A percentile compares a stretch with the other conserved stretches of the same genome.
phyloP scores from a whole-genome alignment of 2,797 vertebrate species.

The Acanthiza pusilla region DNA sequence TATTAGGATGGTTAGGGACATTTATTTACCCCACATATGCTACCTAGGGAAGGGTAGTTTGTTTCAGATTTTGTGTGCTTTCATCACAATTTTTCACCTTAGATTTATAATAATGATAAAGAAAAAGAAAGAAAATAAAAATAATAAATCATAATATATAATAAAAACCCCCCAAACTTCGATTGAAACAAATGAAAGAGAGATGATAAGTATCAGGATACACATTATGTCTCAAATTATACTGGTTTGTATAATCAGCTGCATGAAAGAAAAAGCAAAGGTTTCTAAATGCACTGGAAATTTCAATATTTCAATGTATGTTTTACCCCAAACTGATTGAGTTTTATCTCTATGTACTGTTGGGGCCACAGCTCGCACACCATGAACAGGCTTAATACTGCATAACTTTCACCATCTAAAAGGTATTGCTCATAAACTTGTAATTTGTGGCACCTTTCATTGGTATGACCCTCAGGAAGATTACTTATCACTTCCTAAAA shows the following conservation, averaged over 20 bases:
- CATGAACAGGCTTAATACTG: not conserved
- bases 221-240: not conserved
- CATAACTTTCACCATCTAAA: not conserved
- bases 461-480: not conserved
- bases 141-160: not conserved
- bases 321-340: not conserved
- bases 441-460: not conserved
- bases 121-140: not conserved
- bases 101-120: not conserved
- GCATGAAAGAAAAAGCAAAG: not conserved
- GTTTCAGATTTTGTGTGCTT: not conserved
- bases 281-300: not conserved
- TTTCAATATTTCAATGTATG: not conserved
- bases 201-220: not conserved
- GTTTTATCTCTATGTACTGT: not conserved
- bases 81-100: not conserved
- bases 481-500: not conserved
- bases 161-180: fast-evolving
- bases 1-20: not conserved
- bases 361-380: not conserved
- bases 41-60: not conserved
- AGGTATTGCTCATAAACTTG: not conserved
- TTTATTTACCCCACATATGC: not conserved
- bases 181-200: not conserved
- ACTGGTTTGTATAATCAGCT: not conserved